Percentiles rank a stretch among this genome's conserved stretches.
phyloP scores from a whole-genome alignment of 2,797 vertebrate genomes.

The Cynopterus sphinx region DNA sequence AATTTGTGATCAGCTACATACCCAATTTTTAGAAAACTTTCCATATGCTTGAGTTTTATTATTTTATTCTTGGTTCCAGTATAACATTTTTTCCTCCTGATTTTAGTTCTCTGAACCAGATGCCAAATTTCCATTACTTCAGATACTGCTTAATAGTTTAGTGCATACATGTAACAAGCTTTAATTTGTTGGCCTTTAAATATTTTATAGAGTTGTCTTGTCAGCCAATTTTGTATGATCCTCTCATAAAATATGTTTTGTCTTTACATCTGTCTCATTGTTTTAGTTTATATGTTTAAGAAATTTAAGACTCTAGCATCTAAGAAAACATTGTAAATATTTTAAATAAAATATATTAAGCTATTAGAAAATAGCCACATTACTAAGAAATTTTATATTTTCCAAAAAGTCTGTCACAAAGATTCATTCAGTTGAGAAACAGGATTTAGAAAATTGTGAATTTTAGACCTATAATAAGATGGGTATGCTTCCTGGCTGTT shows the following conservation, averaged over 20 bases:
- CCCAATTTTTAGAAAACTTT: neutral
- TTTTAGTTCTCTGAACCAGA: neutral
- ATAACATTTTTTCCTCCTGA: neutral
- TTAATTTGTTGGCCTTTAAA: neutral
- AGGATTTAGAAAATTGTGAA: neutral
- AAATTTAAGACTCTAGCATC: neutral
- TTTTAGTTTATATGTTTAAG: neutral
- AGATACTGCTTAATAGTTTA: neutral
- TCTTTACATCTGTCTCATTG: neutral
- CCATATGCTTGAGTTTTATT: neutral
- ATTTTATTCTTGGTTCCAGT: neutral
- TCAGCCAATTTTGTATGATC: neutral
- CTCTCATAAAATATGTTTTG: neutral
- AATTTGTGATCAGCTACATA: neutral
- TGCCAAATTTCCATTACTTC: neutral
- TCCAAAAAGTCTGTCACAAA: neutral
- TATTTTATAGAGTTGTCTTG: constrained; percentile 12
- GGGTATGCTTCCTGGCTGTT: neutral
- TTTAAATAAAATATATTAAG: neutral
- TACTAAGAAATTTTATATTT: neutral
- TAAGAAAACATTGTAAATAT: neutral
- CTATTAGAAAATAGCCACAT: neutral
- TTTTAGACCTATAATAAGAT: neutral
- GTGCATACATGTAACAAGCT: neutral
- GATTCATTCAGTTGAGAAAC: neutral